These are phyloP conservation scores for Lochmaea crataegi DNA, from an alignment of 2,888 invertebrate genomes.

Conservation along the genomic window DNA sequence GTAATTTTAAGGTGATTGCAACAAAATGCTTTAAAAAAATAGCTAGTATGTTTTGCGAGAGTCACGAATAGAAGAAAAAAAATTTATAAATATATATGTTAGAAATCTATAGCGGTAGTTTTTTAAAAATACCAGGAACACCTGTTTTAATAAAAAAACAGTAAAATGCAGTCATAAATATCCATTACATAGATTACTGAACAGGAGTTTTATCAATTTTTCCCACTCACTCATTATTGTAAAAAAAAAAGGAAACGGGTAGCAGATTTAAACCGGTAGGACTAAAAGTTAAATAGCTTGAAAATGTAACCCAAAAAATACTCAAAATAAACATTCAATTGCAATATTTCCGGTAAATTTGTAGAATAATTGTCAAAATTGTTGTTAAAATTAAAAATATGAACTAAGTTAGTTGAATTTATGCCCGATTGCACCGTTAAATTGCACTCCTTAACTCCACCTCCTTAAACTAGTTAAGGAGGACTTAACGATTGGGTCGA, in stretches of 20 bases:
- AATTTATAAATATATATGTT: constrained; percentile 11
- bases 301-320: background rate
- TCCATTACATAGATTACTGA: constrained; percentile 38
- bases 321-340: too few relatives aligned
- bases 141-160: constrained; percentile 39
- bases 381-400: background rate
- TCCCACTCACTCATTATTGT: constrained; percentile 18
- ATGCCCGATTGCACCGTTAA: too few relatives aligned
- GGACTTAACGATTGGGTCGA: too few relatives aligned
- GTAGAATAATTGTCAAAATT: too few relatives aligned
- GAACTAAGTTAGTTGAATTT: too few relatives aligned
- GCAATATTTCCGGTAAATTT: too few relatives aligned
- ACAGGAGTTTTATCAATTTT: constrained; percentile 27
- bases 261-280: background rate
- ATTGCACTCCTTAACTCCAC: too few relatives aligned
- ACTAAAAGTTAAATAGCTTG: background rate
- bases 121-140: constrained; percentile 38
- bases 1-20: constrained; percentile 38
- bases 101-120: constrained; percentile 36
- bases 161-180: constrained; percentile 47
- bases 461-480: too few relatives aligned
- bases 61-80: constrained; percentile 26
- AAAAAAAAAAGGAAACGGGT: constrained; percentile 17
- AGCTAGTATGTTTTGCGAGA: constrained; percentile 44
- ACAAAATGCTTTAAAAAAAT: constrained; percentile 21